These are phyloP conservation scores for Perizoma affinitatum DNA, from an alignment of 2,888 invertebrate genomes.

Conservation along the genomic window DNA sequence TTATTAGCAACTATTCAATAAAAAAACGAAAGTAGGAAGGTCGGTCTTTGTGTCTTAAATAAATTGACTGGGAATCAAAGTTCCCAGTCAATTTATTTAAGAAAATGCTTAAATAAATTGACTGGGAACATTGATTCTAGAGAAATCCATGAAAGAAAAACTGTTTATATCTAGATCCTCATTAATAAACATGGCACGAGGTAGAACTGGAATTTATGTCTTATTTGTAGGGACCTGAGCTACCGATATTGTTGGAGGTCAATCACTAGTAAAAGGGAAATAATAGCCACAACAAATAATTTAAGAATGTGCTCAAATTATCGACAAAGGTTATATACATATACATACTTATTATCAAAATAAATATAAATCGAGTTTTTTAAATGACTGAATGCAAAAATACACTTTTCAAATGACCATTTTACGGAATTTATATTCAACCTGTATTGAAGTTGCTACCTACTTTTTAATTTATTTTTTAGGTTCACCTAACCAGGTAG, in stretches of 20 bases:
- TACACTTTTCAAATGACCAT: too few species aligned
- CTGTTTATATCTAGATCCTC: slow-evolving; percentile 9
- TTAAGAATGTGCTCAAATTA: background rate
- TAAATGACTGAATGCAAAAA: too few species aligned
- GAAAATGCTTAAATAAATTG: slow-evolving; percentile 3
- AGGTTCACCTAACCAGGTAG: slow-evolving; percentile 81
- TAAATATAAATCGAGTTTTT: too few species aligned
- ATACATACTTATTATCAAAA: background rate
- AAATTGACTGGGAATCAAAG: too few species aligned
- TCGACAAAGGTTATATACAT: background rate
- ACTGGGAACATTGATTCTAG: slow-evolving; percentile 5
- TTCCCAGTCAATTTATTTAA: slow-evolving; percentile 8
- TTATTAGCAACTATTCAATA: background rate
- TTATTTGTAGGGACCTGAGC: background rate
- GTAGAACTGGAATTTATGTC: background rate
- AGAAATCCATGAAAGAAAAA: background rate
- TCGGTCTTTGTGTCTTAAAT: background rate
- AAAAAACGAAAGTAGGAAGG: background rate
- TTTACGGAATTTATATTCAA: too few species aligned
- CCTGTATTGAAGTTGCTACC: too few species aligned
- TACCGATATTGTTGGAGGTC: slow-evolving; percentile 11
- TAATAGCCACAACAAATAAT: slow-evolving; percentile 3
- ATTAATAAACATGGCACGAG: slow-evolving; percentile 24
- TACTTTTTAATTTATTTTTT: slow-evolving; percentile 24
- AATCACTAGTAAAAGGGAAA: slow-evolving; percentile 9